phyloP scores from a whole-genome alignment of 2,797 vertebrate species.

The Ceyx erithaca region DNA sequence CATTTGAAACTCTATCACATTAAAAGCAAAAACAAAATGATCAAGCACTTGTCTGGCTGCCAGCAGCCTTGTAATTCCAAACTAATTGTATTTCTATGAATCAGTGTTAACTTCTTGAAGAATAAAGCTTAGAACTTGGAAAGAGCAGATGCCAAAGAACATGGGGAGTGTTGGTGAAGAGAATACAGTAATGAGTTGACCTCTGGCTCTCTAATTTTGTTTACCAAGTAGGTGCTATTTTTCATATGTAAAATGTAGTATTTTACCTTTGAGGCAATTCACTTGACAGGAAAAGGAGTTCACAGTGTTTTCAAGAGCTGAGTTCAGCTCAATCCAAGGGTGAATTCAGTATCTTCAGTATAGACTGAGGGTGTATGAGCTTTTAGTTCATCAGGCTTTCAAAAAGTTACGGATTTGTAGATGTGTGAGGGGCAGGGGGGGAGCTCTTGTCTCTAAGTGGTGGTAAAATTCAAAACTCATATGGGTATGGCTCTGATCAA shows the following conservation, averaged over 20 bases:
- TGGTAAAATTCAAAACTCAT: constrained; percentile 47
- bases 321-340: background rate
- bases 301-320: background rate
- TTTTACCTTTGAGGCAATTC: background rate
- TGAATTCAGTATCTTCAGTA: background rate
- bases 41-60: constrained; percentile 1
- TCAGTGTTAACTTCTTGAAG: background rate
- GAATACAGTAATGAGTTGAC: background rate
- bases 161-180: background rate
- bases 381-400: background rate
- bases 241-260: background rate
- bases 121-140: background rate
- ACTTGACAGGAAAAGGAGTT: background rate
- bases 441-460: background rate
- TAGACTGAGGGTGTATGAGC: background rate
- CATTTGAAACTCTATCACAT: background rate
- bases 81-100: background rate
- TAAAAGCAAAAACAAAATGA: background rate
- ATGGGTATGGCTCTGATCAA: constrained; percentile 42
- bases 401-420: background rate
- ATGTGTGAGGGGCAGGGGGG: background rate
- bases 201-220: background rate
- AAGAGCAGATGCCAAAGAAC: background rate
- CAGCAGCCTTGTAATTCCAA: constrained; percentile 8
- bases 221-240: background rate